Base-by-base conservation (phyloP, 2,113 vertebrate species). In the Corapipo altera region DNA sequence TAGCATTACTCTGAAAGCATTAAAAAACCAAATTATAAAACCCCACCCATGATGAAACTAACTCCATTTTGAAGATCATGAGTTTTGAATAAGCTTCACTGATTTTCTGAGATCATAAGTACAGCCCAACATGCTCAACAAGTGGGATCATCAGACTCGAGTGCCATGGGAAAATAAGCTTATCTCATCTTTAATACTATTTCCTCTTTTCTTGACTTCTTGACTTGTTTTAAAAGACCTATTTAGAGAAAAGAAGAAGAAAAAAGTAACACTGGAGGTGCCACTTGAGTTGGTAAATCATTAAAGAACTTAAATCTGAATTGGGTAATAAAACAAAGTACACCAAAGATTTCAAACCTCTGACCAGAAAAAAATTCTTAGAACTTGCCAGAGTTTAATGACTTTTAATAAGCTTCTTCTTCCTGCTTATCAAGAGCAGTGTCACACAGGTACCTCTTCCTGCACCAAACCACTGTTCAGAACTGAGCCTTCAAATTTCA, bases 391-490 rank as follows among this genome's bases (percentile, higher is more conserved):
- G 35, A 59, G 14, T 59, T 92, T 6, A 70, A 46, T 49, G 41
- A 27, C 32, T 65, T 87, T 21, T 44, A 79, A 92, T 69, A 64
- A 92, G 37, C 8, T 52, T 1, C 37, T 75, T 88, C 59, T 82
- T 35, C 13, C 39, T 69, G 0, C 27, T 77, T 84, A 23, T 17
- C 0, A 2, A 52, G 41, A 41, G 12, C 27, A 52, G 9, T 15
- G 27, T 37, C 9, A 19, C 1, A 1, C 13, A 61, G 13, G 9
- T 49, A 6, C 26, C 69, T 41, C 55, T 74, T 79, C 19, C 66
- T 0, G 2, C 18, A 19, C 24, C 0, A 0, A 41, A 65, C 10
- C 2, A 2, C 61, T 66, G 30, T 35, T 76, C 46, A 59, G 57
- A 92, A 85, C 26, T n/a, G 79, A 84, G 32, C 20, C n/a, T 81